Conservation (phyloP, 2,888 invertebrate genomes). For the Theretra japonica region DNA sequence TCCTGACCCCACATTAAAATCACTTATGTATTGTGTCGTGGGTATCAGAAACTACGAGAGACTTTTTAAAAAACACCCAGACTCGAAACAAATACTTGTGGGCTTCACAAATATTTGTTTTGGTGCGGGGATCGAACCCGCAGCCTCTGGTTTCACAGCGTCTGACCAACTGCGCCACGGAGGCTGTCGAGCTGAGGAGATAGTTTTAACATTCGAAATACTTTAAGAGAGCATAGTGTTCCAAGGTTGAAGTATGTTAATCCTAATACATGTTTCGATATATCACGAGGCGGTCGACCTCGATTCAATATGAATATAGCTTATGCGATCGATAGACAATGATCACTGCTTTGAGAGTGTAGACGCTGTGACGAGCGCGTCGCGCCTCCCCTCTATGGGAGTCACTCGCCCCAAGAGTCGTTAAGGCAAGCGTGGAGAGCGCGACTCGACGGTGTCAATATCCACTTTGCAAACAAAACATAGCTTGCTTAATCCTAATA, state of each 20-base stretch:
- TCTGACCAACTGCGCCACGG: too few species aligned
- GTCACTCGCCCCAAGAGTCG: background rate
- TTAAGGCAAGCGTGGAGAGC: background rate
- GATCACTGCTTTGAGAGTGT: background rate
- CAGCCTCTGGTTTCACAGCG: too few species aligned
- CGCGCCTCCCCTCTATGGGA: background rate
- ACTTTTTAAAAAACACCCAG: too few species aligned
- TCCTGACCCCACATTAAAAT: too few species aligned
- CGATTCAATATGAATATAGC: background rate
- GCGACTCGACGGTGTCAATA: constrained; percentile 42
- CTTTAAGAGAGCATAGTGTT: background rate
- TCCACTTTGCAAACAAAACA: constrained; percentile 68
- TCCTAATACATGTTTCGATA: constrained; percentile 1
- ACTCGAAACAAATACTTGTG: too few species aligned
- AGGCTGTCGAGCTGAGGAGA: too few species aligned
- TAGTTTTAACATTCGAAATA: background rate
- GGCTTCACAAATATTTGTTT: too few species aligned
- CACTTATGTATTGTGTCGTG: too few species aligned
- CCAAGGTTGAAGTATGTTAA: background rate
- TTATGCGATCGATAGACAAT: constrained; percentile 22
- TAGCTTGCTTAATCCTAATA: constrained; percentile 66
- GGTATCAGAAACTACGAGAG: too few species aligned
- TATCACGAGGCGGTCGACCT: background rate
- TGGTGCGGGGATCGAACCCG: too few species aligned
- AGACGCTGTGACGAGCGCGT: constrained; percentile 16